Evolutionary conservation across 1,140 invertebrate genomes (phyloP).

Genomic region (Euura lappo): DNA sequence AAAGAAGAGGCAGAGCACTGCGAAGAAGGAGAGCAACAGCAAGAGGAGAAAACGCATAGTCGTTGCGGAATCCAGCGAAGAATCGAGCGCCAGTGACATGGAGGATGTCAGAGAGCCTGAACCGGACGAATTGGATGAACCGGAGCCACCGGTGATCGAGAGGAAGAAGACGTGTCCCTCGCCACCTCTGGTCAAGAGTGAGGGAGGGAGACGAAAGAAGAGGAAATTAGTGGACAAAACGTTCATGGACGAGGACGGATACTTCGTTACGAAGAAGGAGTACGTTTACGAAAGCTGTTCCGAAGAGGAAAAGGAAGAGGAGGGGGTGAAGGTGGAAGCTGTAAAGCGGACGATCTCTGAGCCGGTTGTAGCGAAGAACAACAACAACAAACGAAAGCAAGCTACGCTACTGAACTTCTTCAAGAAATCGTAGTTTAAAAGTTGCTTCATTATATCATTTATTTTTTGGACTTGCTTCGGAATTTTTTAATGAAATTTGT

Average conservation of each 20-base stretch:
- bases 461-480: too few species aligned
- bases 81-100: slow-evolving; percentile 32
- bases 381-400: not conserved
- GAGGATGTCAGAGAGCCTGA: not conserved
- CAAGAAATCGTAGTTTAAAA: not conserved
- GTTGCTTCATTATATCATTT: too few species aligned
- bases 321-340: slow-evolving; percentile 12
- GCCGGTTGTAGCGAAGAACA: not conserved
- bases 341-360: not conserved
- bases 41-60: slow-evolving; percentile 52
- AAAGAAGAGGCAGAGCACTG: slow-evolving; percentile 42
- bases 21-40: slow-evolving; percentile 26
- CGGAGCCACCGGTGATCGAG: not conserved
- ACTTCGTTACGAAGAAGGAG: slow-evolving; percentile 49
- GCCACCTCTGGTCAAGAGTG: slow-evolving; percentile 30
- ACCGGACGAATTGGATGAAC: not conserved
- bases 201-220: slow-evolving; percentile 45
- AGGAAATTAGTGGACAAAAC: slow-evolving; percentile 47
- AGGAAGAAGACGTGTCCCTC: slow-evolving; percentile 22
- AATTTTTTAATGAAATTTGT: too few species aligned
- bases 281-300: slow-evolving; percentile 49
- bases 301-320: slow-evolving; percentile 40
- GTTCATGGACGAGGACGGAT: slow-evolving; percentile 53
- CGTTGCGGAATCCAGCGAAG: slow-evolving; percentile 40
- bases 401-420: not conserved